These are phyloP conservation scores for Lasioglossum leucozonium DNA, from an alignment of 2,888 invertebrate species.

Conservation along the genomic window DNA sequence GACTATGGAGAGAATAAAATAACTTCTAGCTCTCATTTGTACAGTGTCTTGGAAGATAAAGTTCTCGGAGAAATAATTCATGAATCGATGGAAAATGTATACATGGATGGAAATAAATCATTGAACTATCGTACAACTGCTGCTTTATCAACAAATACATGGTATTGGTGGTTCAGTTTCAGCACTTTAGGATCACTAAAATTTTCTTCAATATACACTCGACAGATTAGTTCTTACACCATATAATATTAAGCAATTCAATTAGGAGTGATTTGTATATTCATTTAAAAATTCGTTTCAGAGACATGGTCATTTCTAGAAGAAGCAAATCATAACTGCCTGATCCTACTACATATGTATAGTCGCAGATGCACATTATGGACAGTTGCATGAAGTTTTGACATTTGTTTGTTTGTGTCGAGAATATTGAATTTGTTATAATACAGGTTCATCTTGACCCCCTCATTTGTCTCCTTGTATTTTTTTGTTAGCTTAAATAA, in stretches of 20 bases:
- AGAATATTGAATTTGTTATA: constrained; percentile 44
- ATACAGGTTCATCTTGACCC: constrained; percentile 39
- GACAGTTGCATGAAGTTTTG: constrained; percentile 64
- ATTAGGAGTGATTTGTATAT: constrained; percentile 54
- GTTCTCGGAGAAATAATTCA: constrained; percentile 80
- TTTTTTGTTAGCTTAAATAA: background rate
- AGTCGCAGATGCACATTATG: constrained; percentile 50
- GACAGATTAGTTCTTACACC: constrained; percentile 55
- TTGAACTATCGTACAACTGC: constrained; percentile 76
- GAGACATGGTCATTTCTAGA: constrained; percentile 59
- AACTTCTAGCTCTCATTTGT: constrained; percentile 82
- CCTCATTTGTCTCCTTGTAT: constrained; percentile 3
- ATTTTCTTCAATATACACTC: constrained; percentile 56
- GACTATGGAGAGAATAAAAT: constrained; percentile 77
- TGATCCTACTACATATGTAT: constrained; percentile 42
- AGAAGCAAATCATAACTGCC: constrained; percentile 43
- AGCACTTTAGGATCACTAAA: constrained; percentile 68
- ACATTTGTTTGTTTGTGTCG: constrained; percentile 59
- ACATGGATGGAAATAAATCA: constrained; percentile 72
- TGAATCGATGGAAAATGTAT: constrained; percentile 77
- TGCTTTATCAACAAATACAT: constrained; percentile 77
- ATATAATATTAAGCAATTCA: constrained; percentile 44
- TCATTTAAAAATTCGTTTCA: constrained; percentile 65
- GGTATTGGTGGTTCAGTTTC: constrained; percentile 67
- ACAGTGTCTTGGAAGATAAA: constrained; percentile 83